A percentile compares a stretch with the other conserved stretches of the same genome.
Conservation (phyloP, 64 coral and sea anemone species). For the Anthopleura sola region DNA sequence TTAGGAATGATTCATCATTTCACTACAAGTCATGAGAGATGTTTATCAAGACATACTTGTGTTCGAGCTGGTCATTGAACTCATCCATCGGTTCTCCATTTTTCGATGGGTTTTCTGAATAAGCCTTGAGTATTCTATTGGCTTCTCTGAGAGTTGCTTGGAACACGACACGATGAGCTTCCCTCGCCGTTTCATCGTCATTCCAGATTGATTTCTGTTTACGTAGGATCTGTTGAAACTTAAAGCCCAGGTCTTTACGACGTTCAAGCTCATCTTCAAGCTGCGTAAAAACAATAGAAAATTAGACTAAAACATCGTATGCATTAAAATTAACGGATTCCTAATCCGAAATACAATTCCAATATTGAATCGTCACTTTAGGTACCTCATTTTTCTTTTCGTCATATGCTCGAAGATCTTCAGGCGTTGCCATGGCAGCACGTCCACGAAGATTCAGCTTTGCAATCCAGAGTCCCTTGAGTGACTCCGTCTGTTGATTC, state of each 20-base stretch:
- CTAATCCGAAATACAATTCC: too few relatives aligned
- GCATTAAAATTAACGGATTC: too few relatives aligned
- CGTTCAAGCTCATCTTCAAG: conserved; percentile 91
- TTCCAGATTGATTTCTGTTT: conserved; percentile 66
- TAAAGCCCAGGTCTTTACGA: conserved; percentile 92
- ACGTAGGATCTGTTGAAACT: conserved; percentile 87
- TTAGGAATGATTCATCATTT: too few relatives aligned
- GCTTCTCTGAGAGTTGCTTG: conserved; percentile 80
- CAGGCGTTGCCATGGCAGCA: conserved; percentile 91
- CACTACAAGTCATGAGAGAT: too few relatives aligned
- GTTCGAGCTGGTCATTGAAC: conserved; percentile 82
- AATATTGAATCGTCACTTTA: background rate
- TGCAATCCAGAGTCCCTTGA: conserved; percentile 94
- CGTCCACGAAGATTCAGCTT: conserved; percentile 93
- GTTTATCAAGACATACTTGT: conserved; percentile 52
- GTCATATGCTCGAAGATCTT: conserved; percentile 88
- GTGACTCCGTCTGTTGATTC: conserved; percentile 90
- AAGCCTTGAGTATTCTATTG: conserved; percentile 70
- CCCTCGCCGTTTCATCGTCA: conserved; percentile 90
- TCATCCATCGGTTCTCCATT: conserved; percentile 56
- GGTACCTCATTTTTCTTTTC: conserved; percentile 87
- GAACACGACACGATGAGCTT: conserved; percentile 88
- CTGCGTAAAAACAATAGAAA: conserved; percentile 16
- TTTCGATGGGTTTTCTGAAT: conserved; percentile 52
- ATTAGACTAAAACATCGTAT: background rate